Evolutionary conservation across 1,140 invertebrate species (phyloP).

Genomic region (Hyphantria cunea): DNA sequence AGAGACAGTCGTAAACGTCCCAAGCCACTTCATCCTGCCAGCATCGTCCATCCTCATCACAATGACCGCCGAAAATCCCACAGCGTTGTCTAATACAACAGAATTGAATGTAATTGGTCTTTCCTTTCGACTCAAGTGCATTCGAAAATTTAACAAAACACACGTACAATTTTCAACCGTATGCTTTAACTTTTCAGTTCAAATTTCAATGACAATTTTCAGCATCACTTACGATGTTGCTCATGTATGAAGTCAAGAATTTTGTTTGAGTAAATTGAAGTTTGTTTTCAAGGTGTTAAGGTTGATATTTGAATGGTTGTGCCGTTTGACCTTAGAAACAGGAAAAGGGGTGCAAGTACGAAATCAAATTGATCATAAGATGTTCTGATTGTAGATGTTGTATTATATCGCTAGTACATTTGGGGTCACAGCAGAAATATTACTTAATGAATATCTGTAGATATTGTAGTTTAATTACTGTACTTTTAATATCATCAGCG

Average conservation of each 20-base stretch:
- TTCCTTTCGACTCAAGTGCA: neutral
- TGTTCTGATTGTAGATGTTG: conserved; percentile 15
- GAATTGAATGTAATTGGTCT: conserved; percentile 6
- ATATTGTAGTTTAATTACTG: neutral
- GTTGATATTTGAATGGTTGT: conserved; percentile 29
- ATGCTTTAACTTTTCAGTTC: conserved; percentile 14
- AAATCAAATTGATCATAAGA: conserved; percentile 11
- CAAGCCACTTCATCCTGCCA: neutral
- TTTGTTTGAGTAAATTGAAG: neutral
- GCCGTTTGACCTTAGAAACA: conserved; percentile 4
- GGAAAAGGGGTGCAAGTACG: conserved; percentile 11
- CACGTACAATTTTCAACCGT: neutral
- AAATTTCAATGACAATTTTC: conserved; percentile 27
- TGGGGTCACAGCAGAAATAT: neutral
- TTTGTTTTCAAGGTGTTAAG: neutral
- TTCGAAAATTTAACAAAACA: neutral
- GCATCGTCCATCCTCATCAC: neutral
- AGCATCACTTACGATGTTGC: conserved; percentile 20
- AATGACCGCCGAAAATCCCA: conserved; percentile 9
- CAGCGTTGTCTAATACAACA: conserved; percentile 4
- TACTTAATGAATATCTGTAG: neutral
- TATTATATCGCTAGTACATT: neutral
- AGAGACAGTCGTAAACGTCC: neutral
- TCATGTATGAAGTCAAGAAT: neutral
- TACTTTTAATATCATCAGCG: too few species aligned